A percentile compares a stretch with the other conserved stretches of the same genome.
Conservation (phyloP, 2,113 vertebrate species). For the Amphilophus citrinellus region DNA sequence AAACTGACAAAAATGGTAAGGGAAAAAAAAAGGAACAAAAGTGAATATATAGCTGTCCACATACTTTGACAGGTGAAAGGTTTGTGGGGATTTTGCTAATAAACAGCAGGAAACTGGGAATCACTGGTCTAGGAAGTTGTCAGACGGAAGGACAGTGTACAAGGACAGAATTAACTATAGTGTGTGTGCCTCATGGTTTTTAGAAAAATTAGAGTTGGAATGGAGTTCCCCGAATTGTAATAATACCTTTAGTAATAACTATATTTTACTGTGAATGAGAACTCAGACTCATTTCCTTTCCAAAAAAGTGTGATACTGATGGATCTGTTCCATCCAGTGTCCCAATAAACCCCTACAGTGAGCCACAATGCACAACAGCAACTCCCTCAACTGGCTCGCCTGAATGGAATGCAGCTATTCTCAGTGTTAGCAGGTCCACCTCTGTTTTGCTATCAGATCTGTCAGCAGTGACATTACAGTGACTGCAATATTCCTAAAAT, state of each 20-base stretch:
- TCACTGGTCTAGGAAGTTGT: no score
- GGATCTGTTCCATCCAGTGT: not conserved
- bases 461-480: not conserved
- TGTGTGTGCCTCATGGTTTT: no score
- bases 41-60: no score
- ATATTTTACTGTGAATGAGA: not conserved
- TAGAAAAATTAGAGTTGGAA: no score
- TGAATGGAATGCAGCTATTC: slow-evolving; percentile 15
- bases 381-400: not conserved
- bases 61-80: no score
- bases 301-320: not conserved
- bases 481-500: not conserved
- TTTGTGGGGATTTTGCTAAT: no score
- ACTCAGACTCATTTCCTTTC: not conserved
- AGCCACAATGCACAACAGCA: not conserved
- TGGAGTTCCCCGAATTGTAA: not conserved
- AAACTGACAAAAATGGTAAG: no score
- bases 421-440: not conserved
- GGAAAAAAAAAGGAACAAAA: no score
- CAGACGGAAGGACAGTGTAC: no score
- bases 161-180: no score
- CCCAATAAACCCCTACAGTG: not conserved
- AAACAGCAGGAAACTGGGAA: no score
- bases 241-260: not conserved
- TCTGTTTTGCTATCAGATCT: not conserved